Evolutionary conservation across 2,797 vertebrate genomes (phyloP).

Genomic region (Brotogeris chrysoptera): DNA sequence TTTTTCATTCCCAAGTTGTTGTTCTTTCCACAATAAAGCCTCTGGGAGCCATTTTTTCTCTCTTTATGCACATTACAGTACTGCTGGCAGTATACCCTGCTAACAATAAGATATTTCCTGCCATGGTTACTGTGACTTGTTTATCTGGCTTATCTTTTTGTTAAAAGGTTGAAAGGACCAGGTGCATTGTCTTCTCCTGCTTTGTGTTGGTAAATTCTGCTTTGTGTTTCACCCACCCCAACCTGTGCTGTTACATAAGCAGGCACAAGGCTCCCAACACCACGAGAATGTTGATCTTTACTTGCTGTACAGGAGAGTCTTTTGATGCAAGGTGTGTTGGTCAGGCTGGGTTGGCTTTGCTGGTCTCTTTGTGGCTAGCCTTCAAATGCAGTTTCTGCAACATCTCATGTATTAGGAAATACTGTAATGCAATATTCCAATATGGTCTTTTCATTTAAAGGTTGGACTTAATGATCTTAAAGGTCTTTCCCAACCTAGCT

Average conservation of each 20-base stretch:
- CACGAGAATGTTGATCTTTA: neutral
- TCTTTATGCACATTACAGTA: neutral
- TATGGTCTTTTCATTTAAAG: neutral
- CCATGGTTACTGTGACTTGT: neutral
- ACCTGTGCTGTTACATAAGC: neutral
- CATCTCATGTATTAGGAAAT: neutral
- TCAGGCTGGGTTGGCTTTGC: neutral
- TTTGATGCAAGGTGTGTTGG: neutral
- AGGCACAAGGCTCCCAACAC: neutral
- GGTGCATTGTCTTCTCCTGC: neutral
- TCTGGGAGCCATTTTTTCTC: neutral
- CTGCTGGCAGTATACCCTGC: neutral
- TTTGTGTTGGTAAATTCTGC: neutral
- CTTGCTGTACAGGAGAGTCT: neutral
- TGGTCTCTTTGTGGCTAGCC: neutral
- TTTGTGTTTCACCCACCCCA: neutral
- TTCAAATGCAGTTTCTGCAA: neutral
- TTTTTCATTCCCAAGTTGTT: neutral
- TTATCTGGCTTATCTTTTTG: neutral
- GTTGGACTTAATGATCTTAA: neutral
- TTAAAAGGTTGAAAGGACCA: neutral
- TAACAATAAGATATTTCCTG: neutral
- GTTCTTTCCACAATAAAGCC: neutral
- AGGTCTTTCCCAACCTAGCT: neutral
- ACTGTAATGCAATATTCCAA: accelerated